phyloP scores from a whole-genome alignment of 2,888 invertebrate species.

The Lycaena phlaeas region DNA sequence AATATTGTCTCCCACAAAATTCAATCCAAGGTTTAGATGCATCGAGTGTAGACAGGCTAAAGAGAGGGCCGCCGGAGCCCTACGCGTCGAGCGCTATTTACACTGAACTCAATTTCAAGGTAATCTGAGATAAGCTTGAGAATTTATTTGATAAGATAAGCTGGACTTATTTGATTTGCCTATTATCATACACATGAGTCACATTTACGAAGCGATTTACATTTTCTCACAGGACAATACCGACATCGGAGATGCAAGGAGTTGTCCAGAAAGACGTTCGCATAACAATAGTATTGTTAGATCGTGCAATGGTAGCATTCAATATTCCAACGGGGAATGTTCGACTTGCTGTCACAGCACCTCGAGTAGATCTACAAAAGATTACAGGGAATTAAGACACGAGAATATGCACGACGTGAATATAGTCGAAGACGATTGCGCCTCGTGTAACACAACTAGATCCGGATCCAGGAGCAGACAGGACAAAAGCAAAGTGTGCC shows the following conservation, averaged over 20 bases:
- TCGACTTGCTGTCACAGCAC: slow-evolving; percentile 67
- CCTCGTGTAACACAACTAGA: slow-evolving; percentile 61
- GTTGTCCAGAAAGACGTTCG: slow-evolving; percentile 60
- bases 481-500: slow-evolving; percentile 67
- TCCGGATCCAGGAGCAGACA: slow-evolving; percentile 63
- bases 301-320: slow-evolving; percentile 64
- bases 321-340: slow-evolving; percentile 65
- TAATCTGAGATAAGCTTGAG: slow-evolving; percentile 53
- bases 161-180: slow-evolving; percentile 37
- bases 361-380: slow-evolving; percentile 63
- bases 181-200: slow-evolving; percentile 22
- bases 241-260: slow-evolving; percentile 59
- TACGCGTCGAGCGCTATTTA: slow-evolving; percentile 68
- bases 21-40: slow-evolving; percentile 61
- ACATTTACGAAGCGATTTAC: slow-evolving; percentile 12
- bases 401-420: slow-evolving; percentile 57
- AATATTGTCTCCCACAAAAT: slow-evolving; percentile 64
- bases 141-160: slow-evolving; percentile 43
- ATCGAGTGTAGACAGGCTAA: slow-evolving; percentile 56
- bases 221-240: slow-evolving; percentile 55
- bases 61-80: slow-evolving; percentile 60
- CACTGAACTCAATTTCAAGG: slow-evolving; percentile 71
- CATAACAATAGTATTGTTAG: slow-evolving; percentile 68
- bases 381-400: slow-evolving; percentile 58
- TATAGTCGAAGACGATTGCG: slow-evolving; percentile 57